A percentile compares a stretch with the other conserved stretches of the same genome.
These are phyloP conservation scores for Gobio gobio DNA, from an alignment of 2,113 vertebrate genomes.

Conservation along the genomic window DNA sequence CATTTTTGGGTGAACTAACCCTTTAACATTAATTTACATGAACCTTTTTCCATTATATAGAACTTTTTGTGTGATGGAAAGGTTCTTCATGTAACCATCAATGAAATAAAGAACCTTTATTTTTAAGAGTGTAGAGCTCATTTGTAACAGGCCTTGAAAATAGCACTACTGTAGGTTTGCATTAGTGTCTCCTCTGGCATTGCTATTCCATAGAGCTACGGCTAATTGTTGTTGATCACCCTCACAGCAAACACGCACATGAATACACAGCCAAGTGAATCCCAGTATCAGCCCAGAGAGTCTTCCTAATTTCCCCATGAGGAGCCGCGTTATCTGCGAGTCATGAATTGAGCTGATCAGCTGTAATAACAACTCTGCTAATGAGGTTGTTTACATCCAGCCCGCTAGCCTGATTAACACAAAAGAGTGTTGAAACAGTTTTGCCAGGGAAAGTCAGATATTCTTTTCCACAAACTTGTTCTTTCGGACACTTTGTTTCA, in stretches of 20 bases:
- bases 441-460: too few relatives aligned
- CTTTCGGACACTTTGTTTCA: too few relatives aligned
- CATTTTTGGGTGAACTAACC: too few relatives aligned
- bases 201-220: background rate
- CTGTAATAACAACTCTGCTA: slow-evolving; percentile 68
- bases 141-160: background rate
- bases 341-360: slow-evolving; percentile 54
- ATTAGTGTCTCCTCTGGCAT: slow-evolving; percentile 9
- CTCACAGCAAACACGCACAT: background rate
- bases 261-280: slow-evolving; percentile 27
- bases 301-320: slow-evolving; percentile 65
- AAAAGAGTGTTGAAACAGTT: slow-evolving; percentile 1
- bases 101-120: background rate
- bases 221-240: slow-evolving; percentile 24
- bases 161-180: background rate
- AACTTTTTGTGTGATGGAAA: background rate
- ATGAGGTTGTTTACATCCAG: slow-evolving; percentile 68
- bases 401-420: slow-evolving; percentile 21
- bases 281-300: slow-evolving; percentile 47
- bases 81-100: background rate
- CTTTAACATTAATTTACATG: background rate
- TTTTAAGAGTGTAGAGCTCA: background rate
- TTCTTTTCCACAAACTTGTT: too few relatives aligned
- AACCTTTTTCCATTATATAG: background rate
- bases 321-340: slow-evolving; percentile 30